Conservation (phyloP, 2,797 vertebrate species). For the Schizopygopsis malacanthus region DNA sequence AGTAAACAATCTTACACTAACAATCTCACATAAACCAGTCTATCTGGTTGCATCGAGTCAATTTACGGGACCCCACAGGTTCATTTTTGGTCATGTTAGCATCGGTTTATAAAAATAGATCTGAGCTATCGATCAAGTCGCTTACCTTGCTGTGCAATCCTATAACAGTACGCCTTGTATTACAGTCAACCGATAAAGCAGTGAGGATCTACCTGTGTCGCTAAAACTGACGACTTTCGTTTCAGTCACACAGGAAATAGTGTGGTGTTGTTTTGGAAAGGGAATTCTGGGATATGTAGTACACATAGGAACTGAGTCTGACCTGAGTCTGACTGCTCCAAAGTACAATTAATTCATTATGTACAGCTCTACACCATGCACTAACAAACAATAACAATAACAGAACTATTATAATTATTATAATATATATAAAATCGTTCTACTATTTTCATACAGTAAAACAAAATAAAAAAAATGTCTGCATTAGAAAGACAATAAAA, state of each 20-base stretch:
- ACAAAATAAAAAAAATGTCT: background rate
- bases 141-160: slow-evolving; percentile 16
- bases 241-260: slow-evolving; percentile 45
- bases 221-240: slow-evolving; percentile 29
- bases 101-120: background rate
- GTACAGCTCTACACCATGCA: background rate
- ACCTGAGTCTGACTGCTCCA: background rate
- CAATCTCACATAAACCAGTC: background rate
- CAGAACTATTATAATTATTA: background rate
- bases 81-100: background rate
- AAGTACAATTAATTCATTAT: background rate
- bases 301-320: background rate
- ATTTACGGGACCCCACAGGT: background rate
- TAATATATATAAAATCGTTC: no score
- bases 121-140: background rate
- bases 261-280: slow-evolving; percentile 17
- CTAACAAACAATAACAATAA: no score
- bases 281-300: slow-evolving; percentile 61
- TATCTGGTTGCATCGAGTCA: background rate
- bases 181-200: background rate
- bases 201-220: background rate
- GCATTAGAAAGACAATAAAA: background rate
- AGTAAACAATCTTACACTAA: background rate
- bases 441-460: background rate
- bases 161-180: background rate